Conservation (phyloP, 1,140 invertebrate species). For the Zaprionus ghesquierei region DNA sequence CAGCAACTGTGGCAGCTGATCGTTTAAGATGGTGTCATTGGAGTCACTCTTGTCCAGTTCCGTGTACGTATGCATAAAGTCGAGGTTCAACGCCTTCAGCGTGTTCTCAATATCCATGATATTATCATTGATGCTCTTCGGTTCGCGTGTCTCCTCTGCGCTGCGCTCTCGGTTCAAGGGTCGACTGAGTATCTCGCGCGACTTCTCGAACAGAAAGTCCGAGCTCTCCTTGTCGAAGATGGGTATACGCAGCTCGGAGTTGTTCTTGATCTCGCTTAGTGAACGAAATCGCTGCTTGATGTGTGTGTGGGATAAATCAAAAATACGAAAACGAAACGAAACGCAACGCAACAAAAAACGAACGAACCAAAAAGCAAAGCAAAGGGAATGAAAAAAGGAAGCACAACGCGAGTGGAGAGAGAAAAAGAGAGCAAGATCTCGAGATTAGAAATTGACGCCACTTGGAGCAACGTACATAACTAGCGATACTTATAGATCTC, state of each 20-base stretch:
- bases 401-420: slow-evolving; percentile 15
- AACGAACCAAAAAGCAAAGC: slow-evolving; percentile 46
- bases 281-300: slow-evolving; percentile 84
- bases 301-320: slow-evolving; percentile 1
- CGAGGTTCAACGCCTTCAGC: slow-evolving; percentile 78
- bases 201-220: slow-evolving; percentile 89
- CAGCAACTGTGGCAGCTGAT: slow-evolving; percentile 68
- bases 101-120: slow-evolving; percentile 82
- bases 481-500: slow-evolving; percentile 18
- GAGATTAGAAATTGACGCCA: slow-evolving; percentile 46
- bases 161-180: slow-evolving; percentile 82
- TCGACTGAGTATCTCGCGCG: slow-evolving; percentile 86
- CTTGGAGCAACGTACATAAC: background rate
- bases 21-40: slow-evolving; percentile 78
- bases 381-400: slow-evolving; percentile 55
- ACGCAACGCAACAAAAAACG: slow-evolving; percentile 55
- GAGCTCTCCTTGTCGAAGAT: slow-evolving; percentile 89
- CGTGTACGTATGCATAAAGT: slow-evolving; percentile 82
- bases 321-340: slow-evolving; percentile 50
- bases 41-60: slow-evolving; percentile 82
- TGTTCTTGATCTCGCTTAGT: slow-evolving; percentile 77
- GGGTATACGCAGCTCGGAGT: slow-evolving; percentile 84
- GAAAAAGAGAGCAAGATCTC: slow-evolving; percentile 43
- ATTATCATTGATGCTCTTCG: slow-evolving; percentile 71
- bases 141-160: slow-evolving; percentile 27